Base-by-base conservation (phyloP, 2,113 vertebrate species). In the Toxotes chatareus region DNA sequence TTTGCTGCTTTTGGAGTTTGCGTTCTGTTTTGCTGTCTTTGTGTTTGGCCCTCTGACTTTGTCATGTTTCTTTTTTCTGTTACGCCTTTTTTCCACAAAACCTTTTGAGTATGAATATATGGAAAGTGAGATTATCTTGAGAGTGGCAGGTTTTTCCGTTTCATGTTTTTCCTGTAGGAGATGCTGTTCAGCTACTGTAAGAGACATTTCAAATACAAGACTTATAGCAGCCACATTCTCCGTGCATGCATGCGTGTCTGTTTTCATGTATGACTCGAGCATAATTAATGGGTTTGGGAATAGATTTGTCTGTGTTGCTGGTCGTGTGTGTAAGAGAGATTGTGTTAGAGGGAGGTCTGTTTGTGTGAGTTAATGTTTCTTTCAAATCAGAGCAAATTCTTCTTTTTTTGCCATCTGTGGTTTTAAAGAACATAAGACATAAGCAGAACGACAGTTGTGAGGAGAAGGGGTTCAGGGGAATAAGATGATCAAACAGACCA, bases 161-260 rank as follows among this genome's bases (percentile, higher is more conserved):
- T 76, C 57, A 59, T 10, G 14, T 38, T 56, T 69, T 34, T 56
- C 86, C 94, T 86, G 57, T 91, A 86, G 89, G 89, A 84, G 94
- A 88, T 90, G 87, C 90, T 93, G 89, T 93, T 90, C 68, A 90
- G 71, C 88, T 89, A 34, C 49, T 59, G 7, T 76, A 38, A 71
- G 32, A 70, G 7, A 55, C 40, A 34, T 47, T 38, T 75, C 36
- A 61, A 76, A 80, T 21, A 16, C 1, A 1, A 59, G 38, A 71
- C 66, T 53, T 60, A 44, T 27, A 55, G 73, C n/a, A 61, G 19
- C 23, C 34, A 14, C 21, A 47, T 73, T 79, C 16, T 60, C 63
- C 19, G 40, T 73, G 79, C 72, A 34, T 61, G 32, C 16, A 12
- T 55, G 67, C 66, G 40, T 73, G 55, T 66, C 36, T 46, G 38